These are phyloP conservation scores for Alloplasta piceator DNA, from an alignment of 2,888 invertebrate genomes.

Conservation along the genomic window DNA sequence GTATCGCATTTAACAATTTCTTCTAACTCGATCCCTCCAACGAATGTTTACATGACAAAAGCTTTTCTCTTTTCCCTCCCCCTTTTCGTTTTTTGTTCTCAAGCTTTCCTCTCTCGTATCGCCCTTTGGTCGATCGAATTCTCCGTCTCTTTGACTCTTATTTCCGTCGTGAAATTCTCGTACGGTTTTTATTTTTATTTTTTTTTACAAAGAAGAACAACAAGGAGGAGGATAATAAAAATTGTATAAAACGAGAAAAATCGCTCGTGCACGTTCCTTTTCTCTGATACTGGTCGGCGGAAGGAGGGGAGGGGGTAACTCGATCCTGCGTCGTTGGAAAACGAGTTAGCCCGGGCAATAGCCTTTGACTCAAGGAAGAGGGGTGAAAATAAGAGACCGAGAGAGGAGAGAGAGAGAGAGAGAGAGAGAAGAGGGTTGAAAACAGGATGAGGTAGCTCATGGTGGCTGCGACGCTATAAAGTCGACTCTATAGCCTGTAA, in stretches of 20 bases:
- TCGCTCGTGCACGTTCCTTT: slow-evolving; percentile 32
- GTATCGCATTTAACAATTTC: slow-evolving; percentile 14
- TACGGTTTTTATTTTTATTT: background rate
- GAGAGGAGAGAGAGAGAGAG: slow-evolving; percentile 6
- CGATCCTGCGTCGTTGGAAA: slow-evolving; percentile 58
- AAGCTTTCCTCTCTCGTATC: background rate
- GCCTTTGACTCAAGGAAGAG: slow-evolving; percentile 22
- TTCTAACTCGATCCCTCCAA: background rate
- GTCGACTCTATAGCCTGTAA: background rate
- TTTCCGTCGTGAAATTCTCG: background rate
- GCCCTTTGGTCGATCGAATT: background rate
- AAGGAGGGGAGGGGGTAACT: slow-evolving; percentile 37
- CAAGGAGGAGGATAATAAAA: background rate
- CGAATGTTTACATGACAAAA: slow-evolving; percentile 4
- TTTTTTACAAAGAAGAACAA: slow-evolving; percentile 14
- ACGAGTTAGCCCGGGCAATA: slow-evolving; percentile 55
- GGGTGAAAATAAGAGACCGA: background rate
- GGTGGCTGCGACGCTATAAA: slow-evolving; percentile 22
- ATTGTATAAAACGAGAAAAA: background rate
- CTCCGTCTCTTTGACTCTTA: background rate
- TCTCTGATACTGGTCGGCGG: slow-evolving; percentile 36
- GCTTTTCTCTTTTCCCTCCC: background rate
- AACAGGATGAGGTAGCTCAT: slow-evolving; percentile 36
- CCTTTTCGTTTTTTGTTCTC: background rate
- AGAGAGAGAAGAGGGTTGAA: slow-evolving; percentile 9